phyloP scores from a whole-genome alignment of 2,113 vertebrate genomes.

The Scortum barcoo region DNA sequence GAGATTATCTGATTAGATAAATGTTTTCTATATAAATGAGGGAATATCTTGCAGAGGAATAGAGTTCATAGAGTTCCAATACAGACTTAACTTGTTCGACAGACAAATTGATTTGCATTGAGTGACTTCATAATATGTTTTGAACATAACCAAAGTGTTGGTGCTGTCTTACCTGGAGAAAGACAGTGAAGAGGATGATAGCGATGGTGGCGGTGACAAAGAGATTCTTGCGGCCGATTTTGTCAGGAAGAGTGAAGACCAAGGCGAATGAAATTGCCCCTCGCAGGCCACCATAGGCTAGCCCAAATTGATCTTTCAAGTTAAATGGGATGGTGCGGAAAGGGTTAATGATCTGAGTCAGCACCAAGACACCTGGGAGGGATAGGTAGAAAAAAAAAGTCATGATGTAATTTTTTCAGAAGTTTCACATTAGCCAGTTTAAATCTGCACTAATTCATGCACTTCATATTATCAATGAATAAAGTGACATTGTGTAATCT shows the following conservation, averaged over 20 bases:
- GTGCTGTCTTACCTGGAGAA: slow-evolving; percentile 91
- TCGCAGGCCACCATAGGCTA: slow-evolving; percentile 95
- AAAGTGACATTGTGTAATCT: neutral
- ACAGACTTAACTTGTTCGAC: too few species aligned
- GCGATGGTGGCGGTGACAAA: slow-evolving; percentile 94
- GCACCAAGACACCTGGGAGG: slow-evolving; percentile 90
- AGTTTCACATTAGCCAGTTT: neutral
- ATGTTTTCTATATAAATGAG: too few species aligned
- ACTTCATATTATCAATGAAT: neutral
- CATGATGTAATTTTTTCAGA: neutral
- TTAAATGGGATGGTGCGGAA: slow-evolving; percentile 96
- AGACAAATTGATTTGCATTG: neutral
- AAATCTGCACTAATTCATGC: neutral
- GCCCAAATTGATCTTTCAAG: slow-evolving; percentile 96
- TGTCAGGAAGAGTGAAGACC: slow-evolving; percentile 93
- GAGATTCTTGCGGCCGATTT: slow-evolving; percentile 90
- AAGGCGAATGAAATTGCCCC: slow-evolving; percentile 96
- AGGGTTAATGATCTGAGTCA: slow-evolving; percentile 96
- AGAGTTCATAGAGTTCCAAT: too few species aligned
- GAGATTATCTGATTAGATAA: too few species aligned
- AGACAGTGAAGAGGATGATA: slow-evolving; percentile 97
- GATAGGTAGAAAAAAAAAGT: neutral
- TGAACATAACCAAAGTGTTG: neutral
- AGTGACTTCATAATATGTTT: neutral
- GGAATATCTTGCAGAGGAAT: too few species aligned